These are phyloP conservation scores for Megaceryle maxima DNA, from an alignment of 2,113 vertebrate genomes.

Conservation along the genomic window DNA sequence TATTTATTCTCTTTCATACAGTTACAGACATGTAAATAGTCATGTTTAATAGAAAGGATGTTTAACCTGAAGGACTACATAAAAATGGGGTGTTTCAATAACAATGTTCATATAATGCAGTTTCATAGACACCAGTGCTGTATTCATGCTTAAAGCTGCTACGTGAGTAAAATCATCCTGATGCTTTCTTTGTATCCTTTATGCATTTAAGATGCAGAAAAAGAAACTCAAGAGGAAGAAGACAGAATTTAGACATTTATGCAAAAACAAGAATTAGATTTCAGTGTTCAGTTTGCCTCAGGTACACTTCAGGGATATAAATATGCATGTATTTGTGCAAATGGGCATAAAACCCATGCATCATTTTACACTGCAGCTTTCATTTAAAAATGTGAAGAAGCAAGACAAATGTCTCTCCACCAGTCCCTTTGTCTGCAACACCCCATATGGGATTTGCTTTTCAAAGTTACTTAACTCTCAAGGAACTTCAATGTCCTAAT, in stretches of 20 bases:
- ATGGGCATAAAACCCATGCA: neutral
- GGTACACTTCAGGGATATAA: neutral
- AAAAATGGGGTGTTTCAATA: neutral
- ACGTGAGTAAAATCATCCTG: neutral
- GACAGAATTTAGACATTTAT: neutral
- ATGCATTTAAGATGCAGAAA: neutral
- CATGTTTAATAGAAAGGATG: neutral
- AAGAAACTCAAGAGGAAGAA: neutral
- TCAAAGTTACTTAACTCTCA: neutral
- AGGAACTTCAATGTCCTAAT: neutral
- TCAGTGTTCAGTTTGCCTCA: neutral
- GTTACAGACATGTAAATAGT: neutral
- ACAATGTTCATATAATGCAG: neutral
- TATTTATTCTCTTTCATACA: neutral
- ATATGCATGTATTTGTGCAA: constrained; percentile 14
- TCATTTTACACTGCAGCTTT: neutral
- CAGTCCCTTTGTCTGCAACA: neutral
- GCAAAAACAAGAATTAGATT: neutral
- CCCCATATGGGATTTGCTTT: neutral
- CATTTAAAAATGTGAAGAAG: neutral
- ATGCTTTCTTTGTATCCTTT: neutral
- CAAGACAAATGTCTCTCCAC: neutral
- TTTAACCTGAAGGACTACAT: neutral
- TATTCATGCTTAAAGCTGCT: neutral
- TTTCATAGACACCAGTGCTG: neutral